A percentile compares a stretch with the other conserved stretches of the same genome.
Conservation (phyloP, 2,797 vertebrate genomes). For the Mormyrops boulengeri region DNA sequence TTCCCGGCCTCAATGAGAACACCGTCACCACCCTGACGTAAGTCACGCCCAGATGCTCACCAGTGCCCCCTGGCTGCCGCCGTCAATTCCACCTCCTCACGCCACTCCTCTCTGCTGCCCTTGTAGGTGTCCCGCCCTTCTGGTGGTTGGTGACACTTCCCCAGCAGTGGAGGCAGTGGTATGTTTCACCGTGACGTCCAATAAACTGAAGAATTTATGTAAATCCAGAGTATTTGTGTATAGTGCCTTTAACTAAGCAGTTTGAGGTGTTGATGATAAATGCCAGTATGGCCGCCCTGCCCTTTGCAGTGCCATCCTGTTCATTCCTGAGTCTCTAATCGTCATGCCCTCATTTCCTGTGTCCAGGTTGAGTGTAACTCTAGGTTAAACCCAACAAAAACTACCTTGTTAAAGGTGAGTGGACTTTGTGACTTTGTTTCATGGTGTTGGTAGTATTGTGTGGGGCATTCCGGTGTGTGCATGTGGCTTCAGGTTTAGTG, state of each 20-base stretch:
- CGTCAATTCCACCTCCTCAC: not conserved
- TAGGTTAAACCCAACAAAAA: conserved; percentile 88
- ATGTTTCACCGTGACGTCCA: conserved; percentile 43
- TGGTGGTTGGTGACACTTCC: conserved; percentile 92
- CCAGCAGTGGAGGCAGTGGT: conserved; percentile 94
- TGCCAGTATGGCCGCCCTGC: not conserved
- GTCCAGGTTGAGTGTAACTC: conserved; percentile 95
- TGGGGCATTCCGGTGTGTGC: not conserved
- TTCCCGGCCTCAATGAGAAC: conserved; percentile 73
- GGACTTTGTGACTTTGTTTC: not conserved
- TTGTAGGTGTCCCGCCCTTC: conserved; percentile 77
- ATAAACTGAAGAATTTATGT: not conserved
- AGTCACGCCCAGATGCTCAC: conserved; percentile 40
- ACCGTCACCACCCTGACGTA: conserved; percentile 82
- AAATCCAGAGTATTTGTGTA: not conserved
- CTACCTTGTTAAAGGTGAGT: conserved; percentile 85
- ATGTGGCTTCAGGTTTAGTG: not conserved
- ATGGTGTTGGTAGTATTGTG: not conserved
- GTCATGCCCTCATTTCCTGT: not conserved
- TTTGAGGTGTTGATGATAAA: not conserved
- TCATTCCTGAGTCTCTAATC: not conserved
- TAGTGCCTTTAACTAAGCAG: not conserved
- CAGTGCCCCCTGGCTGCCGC: not conserved
- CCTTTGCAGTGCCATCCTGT: not conserved
- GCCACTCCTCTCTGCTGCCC: conserved; percentile 1